These are phyloP conservation scores for Ceramica pisi DNA, from an alignment of 2,888 invertebrate species.

Conservation along the genomic window DNA sequence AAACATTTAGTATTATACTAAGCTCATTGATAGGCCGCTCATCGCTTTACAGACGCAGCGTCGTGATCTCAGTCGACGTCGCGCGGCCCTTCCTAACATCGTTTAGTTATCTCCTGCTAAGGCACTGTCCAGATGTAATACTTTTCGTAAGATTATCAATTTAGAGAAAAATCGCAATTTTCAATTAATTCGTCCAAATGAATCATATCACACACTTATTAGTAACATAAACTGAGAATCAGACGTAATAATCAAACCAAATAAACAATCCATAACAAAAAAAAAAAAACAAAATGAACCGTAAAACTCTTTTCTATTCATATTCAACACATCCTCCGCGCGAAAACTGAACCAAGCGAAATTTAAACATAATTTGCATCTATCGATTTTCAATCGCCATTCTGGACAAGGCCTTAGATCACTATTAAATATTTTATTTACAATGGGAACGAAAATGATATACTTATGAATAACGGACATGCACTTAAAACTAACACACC, in stretches of 20 bases:
- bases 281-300: constrained; percentile 46
- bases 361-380: constrained; percentile 33
- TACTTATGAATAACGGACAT: constrained; percentile 74
- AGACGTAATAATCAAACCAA: constrained; percentile 36
- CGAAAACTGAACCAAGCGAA: constrained; percentile 41
- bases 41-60: constrained; percentile 26
- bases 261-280: constrained; percentile 57
- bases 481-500: constrained; percentile 81
- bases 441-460: constrained; percentile 67
- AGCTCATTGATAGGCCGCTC: constrained; percentile 66
- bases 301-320: constrained; percentile 54
- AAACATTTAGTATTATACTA: constrained; percentile 62
- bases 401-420: constrained; percentile 62
- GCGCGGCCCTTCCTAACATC: constrained; percentile 45
- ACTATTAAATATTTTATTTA: constrained; percentile 69
- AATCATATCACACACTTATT: constrained; percentile 29
- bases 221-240: constrained; percentile 40
- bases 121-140: constrained; percentile 62
- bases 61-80: constrained; percentile 7
- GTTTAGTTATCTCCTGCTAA: constrained; percentile 49
- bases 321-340: constrained; percentile 45
- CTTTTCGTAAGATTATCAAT: constrained; percentile 36
- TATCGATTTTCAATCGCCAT: constrained; percentile 59
- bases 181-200: constrained; percentile 17
- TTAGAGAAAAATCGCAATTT: constrained; percentile 19